Evolutionary conservation across 35 echinoderm and acorn worm genomes (phyloP).

Genomic region (Heliocidaris tuberculata): DNA sequence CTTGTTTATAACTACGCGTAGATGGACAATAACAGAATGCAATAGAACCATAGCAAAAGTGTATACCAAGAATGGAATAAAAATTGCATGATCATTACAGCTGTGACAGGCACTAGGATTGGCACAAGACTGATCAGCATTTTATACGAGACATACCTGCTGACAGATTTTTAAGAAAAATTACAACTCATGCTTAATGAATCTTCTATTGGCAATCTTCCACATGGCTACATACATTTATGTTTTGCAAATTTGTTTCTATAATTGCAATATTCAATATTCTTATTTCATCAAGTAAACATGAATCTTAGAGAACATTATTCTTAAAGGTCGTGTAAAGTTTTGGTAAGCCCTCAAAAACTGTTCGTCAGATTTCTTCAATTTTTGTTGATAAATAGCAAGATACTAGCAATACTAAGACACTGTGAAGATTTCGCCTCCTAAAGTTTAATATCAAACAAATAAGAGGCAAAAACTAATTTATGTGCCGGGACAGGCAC

Average conservation of each 20-base stretch:
- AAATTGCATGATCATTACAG: neutral
- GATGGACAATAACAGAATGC: neutral
- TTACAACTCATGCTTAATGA: neutral
- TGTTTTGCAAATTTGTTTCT: neutral
- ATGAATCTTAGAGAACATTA: neutral
- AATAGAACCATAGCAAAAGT: neutral
- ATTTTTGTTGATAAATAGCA: no score
- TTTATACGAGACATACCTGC: neutral
- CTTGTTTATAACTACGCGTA: neutral
- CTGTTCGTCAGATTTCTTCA: no score
- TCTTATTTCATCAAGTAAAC: neutral
- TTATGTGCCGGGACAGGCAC: no score
- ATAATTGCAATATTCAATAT: neutral
- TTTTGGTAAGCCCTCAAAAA: no score
- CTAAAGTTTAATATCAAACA: no score
- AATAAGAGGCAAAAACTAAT: no score
- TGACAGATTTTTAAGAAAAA: neutral
- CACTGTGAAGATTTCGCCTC: no score
- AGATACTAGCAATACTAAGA: no score
- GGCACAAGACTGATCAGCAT: neutral
- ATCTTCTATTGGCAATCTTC: slow-evolving; percentile 1
- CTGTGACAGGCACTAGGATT: neutral
- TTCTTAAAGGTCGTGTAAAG: no score
- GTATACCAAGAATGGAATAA: neutral
- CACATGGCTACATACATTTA: neutral